Conservation (phyloP, 2,113 vertebrate genomes). For the Rhipidura dahli region DNA sequence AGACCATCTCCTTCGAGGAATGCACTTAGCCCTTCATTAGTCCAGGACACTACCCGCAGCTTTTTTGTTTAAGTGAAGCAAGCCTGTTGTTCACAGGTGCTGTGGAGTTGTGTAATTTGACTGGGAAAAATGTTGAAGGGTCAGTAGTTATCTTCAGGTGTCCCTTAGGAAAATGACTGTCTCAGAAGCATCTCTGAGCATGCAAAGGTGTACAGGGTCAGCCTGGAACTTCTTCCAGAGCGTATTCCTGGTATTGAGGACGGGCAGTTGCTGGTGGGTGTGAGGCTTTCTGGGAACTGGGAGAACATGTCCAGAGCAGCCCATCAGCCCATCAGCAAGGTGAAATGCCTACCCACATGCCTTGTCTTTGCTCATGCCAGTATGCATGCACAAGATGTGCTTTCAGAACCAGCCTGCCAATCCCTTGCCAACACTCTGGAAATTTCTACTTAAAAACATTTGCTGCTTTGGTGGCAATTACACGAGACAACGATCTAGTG, state of each 20-base stretch:
- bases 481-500: neutral
- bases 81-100: neutral
- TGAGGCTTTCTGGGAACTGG: neutral
- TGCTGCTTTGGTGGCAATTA: neutral
- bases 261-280: neutral
- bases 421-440: neutral
- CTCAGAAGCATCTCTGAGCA: neutral
- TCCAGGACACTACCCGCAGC: neutral
- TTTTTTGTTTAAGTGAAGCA: neutral
- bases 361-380: neutral
- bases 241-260: neutral
- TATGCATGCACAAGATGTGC: neutral
- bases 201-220: neutral
- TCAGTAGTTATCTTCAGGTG: neutral
- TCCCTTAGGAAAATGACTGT: neutral
- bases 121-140: neutral
- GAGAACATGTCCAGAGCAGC: neutral
- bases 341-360: neutral
- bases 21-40: neutral
- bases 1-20: neutral
- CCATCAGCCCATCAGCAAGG: neutral
- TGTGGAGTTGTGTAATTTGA: neutral
- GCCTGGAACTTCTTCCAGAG: neutral
- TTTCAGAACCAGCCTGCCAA: neutral
- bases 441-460: neutral